A percentile compares a stretch with the other conserved stretches of the same genome.
These are phyloP conservation scores for Neoseiulus cucumeris DNA, from an alignment of 1,140 invertebrate species.

Conservation along the genomic window DNA sequence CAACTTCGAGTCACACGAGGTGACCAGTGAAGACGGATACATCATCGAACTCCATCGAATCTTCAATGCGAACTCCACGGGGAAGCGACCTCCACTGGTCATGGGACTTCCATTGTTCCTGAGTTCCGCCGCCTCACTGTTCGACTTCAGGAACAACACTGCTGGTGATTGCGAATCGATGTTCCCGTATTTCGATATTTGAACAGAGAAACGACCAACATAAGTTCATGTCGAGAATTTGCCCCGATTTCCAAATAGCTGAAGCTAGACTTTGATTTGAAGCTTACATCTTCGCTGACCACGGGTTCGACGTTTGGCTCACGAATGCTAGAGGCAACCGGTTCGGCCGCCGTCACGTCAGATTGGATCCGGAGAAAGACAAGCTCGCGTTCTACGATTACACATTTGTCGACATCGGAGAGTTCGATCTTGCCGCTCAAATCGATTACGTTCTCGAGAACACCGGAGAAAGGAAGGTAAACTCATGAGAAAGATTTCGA, in stretches of 20 bases:
- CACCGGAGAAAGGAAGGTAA: neutral
- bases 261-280: no score
- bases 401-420: conserved; percentile 27
- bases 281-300: conserved; percentile 41
- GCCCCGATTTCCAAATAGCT: no score
- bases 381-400: conserved; percentile 49
- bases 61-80: neutral
- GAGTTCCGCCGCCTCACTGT: neutral
- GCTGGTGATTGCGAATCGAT: no score
- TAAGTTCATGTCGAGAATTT: no score
- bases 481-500: neutral
- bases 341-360: conserved; percentile 36
- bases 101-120: neutral
- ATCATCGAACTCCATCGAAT: conserved; percentile 39
- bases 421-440: neutral
- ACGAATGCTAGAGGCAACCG: conserved; percentile 44
- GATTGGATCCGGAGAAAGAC: conserved; percentile 28
- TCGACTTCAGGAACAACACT: conserved; percentile 3
- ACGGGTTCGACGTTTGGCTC: conserved; percentile 54
- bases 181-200: no score
- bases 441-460: neutral
- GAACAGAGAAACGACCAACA: no score
- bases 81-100: neutral
- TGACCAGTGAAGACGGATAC: conserved; percentile 45
- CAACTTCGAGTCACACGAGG: conserved; percentile 37